phyloP scores from a whole-genome alignment of 2,113 vertebrate genomes.

The Zosterops hypoxanthus region DNA sequence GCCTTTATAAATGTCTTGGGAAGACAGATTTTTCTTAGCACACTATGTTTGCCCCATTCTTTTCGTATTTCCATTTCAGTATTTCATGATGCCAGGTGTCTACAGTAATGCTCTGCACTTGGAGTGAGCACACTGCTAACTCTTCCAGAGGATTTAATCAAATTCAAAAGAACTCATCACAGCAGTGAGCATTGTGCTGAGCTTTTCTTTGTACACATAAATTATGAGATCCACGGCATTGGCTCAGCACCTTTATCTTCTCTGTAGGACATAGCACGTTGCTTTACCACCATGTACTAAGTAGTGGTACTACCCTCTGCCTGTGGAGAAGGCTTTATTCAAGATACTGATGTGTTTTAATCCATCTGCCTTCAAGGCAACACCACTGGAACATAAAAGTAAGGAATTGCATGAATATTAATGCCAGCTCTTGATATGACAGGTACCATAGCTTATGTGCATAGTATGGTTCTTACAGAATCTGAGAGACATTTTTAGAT shows the following conservation, averaged over 20 bases:
- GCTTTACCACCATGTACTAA: neutral
- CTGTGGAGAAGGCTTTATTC: neutral
- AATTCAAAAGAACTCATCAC: neutral
- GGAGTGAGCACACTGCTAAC: neutral
- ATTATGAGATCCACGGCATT: neutral
- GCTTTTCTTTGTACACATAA: neutral
- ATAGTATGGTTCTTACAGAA: neutral
- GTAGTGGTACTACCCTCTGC: neutral
- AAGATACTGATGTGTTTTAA: neutral
- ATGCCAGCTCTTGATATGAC: neutral
- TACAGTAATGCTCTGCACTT: neutral
- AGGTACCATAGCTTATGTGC: neutral
- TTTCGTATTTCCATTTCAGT: neutral
- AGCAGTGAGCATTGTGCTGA: neutral
- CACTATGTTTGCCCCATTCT: accelerated
- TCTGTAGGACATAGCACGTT: neutral
- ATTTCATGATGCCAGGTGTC: neutral
- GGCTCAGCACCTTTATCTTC: neutral
- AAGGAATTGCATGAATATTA: slow-evolving; percentile 23
- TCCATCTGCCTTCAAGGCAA: slow-evolving; percentile 5
- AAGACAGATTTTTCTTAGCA: neutral
- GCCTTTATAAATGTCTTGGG: neutral
- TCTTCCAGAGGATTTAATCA: neutral
- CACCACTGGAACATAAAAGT: slow-evolving; percentile 11
- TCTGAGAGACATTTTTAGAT: slow-evolving; percentile 17